A percentile compares a stretch with the other conserved stretches of the same genome.
Conservation (phyloP, 2,888 invertebrate species). For the Caenorhabditis macrosperma region DNA sequence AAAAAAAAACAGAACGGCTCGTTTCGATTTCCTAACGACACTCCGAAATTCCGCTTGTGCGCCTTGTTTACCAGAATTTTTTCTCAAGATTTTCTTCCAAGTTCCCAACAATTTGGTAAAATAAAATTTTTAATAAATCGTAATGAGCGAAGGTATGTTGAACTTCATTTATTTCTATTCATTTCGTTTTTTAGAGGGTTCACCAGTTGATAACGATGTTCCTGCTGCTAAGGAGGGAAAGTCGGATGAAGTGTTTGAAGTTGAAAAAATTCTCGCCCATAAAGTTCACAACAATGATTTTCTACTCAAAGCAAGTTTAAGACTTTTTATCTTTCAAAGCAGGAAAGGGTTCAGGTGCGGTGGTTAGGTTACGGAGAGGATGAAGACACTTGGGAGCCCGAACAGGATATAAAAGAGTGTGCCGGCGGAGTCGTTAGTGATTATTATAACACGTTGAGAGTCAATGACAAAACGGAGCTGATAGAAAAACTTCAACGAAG, state of each 20-base stretch:
- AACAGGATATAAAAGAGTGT: slow-evolving; percentile 60
- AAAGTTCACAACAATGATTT: slow-evolving; percentile 10
- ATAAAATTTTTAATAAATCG: too few relatives aligned
- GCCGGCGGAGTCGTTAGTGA: slow-evolving; percentile 32
- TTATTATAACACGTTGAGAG: slow-evolving; percentile 23
- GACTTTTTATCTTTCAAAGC: neutral
- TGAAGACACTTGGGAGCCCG: slow-evolving; percentile 72
- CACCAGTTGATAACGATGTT: too few relatives aligned
- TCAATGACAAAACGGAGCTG: slow-evolving; percentile 19
- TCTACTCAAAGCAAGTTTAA: slow-evolving; percentile 7
- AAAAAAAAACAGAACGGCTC: too few relatives aligned
- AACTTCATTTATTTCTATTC: neutral
- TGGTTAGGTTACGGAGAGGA: slow-evolving; percentile 66
- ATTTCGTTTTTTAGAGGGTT: neutral
- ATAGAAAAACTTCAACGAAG: neutral
- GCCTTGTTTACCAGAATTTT: neutral
- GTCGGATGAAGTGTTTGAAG: slow-evolving; percentile 61
- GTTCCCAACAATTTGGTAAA: too few relatives aligned
- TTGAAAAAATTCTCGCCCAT: slow-evolving; percentile 51
- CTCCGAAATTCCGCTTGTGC: neutral
- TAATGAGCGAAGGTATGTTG: neutral
- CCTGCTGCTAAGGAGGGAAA: slow-evolving; percentile 57
- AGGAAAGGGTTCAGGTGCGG: slow-evolving; percentile 54
- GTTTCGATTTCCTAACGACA: neutral
- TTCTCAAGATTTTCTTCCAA: too few relatives aligned